Evolutionary conservation across 1,140 invertebrate species (phyloP).

Genomic region (Palaemon carinicauda): DNA sequence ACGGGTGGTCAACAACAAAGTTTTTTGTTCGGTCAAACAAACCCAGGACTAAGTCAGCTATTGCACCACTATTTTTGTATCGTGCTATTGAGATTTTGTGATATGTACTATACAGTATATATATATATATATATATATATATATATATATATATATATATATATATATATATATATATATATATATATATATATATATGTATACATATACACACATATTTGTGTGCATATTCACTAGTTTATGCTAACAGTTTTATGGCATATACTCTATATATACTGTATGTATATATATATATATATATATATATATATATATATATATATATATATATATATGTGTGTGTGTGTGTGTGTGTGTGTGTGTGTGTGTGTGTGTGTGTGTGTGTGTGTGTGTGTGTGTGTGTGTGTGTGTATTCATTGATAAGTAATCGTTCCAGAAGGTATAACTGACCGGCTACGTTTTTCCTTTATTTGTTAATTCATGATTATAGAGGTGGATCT

Average conservation of each 20-base stretch:
- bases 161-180: constrained; percentile 26
- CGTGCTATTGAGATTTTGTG: too few relatives aligned
- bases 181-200: constrained; percentile 18
- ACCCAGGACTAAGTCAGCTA: too few relatives aligned
- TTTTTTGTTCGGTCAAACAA: too few relatives aligned
- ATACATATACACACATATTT: too few relatives aligned
- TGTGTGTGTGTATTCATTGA: too few relatives aligned
- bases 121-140: constrained; percentile 7
- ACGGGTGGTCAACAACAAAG: too few relatives aligned
- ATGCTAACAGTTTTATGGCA: neutral
- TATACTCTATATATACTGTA: neutral
- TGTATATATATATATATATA: constrained; percentile 17
- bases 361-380: neutral
- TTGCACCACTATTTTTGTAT: too few relatives aligned
- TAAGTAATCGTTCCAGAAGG: too few relatives aligned
- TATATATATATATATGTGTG: neutral
- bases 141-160: constrained; percentile 31
- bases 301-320: constrained; percentile 12
- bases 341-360: constrained; percentile 9
- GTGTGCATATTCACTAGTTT: too few relatives aligned
- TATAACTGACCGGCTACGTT: too few relatives aligned
- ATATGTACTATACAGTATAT: neutral
- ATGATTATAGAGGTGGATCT: too few relatives aligned
- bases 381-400: neutral
- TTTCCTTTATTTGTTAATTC: too few relatives aligned